phyloP scores from a whole-genome alignment of 2,797 vertebrate genomes.

The Spinus pinus region DNA sequence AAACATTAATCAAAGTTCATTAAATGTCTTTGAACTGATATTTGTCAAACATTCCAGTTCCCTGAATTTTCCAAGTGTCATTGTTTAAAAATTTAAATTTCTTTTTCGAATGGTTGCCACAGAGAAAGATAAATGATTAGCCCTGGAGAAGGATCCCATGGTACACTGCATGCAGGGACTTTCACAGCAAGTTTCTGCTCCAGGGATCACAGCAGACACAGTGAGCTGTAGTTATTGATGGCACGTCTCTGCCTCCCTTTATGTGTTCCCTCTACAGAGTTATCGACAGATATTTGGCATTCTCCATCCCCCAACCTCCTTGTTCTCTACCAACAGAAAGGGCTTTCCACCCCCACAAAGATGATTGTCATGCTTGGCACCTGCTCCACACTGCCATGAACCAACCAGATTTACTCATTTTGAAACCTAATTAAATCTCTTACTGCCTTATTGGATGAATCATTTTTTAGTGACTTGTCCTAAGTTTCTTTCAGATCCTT shows the following conservation, averaged over 20 bases:
- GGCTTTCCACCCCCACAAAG: not conserved
- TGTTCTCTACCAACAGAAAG: not conserved
- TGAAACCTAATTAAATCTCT: conserved; percentile 13
- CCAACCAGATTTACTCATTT: not conserved
- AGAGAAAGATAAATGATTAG: not conserved
- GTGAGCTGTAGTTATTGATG: conserved; percentile 5
- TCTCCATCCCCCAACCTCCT: not conserved
- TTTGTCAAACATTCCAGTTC: not conserved
- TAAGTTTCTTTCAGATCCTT: not conserved
- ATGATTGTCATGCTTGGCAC: not conserved
- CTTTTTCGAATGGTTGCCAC: not conserved
- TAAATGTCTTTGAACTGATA: not conserved
- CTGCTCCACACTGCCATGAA: not conserved
- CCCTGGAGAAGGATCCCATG: not conserved
- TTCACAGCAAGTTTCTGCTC: not conserved
- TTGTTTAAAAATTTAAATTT: conserved; percentile 2
- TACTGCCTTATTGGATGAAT: conserved; percentile 19
- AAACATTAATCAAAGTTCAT: not conserved
- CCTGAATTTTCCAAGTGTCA: not conserved
- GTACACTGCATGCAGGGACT: not conserved
- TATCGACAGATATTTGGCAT: not conserved
- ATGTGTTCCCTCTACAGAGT: not conserved
- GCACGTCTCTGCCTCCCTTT: not conserved
- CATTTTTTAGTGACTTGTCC: conserved; percentile 10
- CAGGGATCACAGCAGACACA: not conserved